Evolutionary conservation across 2,888 invertebrate species (phyloP), one percentile per base, ranked within the genome.

Genomic region (Branchipolynoe longqiensis): DNA sequence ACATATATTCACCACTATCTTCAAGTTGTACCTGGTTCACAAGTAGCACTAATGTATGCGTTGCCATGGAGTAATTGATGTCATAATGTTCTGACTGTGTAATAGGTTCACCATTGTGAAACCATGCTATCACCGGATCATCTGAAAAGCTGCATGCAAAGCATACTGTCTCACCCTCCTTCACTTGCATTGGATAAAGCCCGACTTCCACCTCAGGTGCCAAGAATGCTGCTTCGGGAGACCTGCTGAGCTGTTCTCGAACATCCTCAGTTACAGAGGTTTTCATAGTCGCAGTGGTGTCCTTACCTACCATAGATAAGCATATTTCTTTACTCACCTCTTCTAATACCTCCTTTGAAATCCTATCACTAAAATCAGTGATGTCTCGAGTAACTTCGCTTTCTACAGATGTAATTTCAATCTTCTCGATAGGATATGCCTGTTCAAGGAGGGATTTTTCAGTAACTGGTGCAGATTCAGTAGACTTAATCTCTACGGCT

Each of bases 251-350:
- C 62, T 18, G 62, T 62, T 25, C 48, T 48, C 8, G 8, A 18
- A 48, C 8, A 12, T 62, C 31, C 62, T 62, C 28, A 62, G 62
- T 3, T 62, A 31, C 62, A 4, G 62, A n/a, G n/a, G n/a, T n/a
- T 48, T 48, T 18, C 18, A 18, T 48, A 18, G 48, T 48, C 8
- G 48, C 8, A 48, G 8, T 48, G 48, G 18, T 48, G 48, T 12
- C 48, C 31, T 28, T 18, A 12, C 18, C 8, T 48, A 48, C 18
- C 48, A n/a, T 62, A 31, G 62, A n/a, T 3, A 28, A 62, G n/a
- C 28, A 62, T 36, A 69, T 8, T 33, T 69, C 38, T 31, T 85
- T 41, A 22, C 36, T 54, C 48, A 31, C 82, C 22, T 62, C 69
- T 28, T 64, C 40, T 14, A 25, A 28, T 48, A 54, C 48, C 56